Evolutionary conservation across 1,140 invertebrate species (phyloP).

Genomic region (Ladona fulva): DNA sequence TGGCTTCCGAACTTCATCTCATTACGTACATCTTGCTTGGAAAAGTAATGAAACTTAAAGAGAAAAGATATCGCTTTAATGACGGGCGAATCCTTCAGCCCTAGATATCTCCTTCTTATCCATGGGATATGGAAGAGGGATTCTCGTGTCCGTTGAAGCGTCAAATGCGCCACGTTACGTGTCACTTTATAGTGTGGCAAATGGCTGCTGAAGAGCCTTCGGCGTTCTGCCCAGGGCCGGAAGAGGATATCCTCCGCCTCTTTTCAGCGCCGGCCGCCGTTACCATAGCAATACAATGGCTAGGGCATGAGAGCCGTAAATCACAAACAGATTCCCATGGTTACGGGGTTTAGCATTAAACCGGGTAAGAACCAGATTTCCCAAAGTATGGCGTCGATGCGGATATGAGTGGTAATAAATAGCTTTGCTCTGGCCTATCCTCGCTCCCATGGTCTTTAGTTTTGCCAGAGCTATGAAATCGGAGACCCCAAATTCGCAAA

Average conservation of each 20-base stretch:
- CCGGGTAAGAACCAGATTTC: neutral
- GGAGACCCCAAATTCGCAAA: neutral
- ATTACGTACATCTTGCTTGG: too few relatives aligned
- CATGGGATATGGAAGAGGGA: too few relatives aligned
- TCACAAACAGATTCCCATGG: neutral
- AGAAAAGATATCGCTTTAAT: too few relatives aligned
- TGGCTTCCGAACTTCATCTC: too few relatives aligned
- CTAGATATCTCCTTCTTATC: too few relatives aligned
- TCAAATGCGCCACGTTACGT: neutral
- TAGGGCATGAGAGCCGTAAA: neutral
- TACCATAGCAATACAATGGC: neutral
- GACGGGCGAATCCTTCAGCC: too few relatives aligned
- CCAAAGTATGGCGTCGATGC: neutral
- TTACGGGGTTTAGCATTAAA: neutral
- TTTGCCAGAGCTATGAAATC: neutral
- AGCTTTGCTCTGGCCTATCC: neutral
- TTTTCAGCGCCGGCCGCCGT: neutral
- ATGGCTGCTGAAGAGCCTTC: neutral
- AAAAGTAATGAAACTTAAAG: too few relatives aligned
- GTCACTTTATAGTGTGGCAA: neutral
- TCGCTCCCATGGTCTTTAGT: neutral
- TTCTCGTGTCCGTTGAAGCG: too few relatives aligned
- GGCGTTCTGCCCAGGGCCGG: neutral
- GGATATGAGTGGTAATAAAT: slow-evolving; percentile 6
- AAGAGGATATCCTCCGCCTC: neutral